Evolutionary conservation across 2,888 invertebrate species (phyloP).

Genomic region (Perizoma flavofasciatum): DNA sequence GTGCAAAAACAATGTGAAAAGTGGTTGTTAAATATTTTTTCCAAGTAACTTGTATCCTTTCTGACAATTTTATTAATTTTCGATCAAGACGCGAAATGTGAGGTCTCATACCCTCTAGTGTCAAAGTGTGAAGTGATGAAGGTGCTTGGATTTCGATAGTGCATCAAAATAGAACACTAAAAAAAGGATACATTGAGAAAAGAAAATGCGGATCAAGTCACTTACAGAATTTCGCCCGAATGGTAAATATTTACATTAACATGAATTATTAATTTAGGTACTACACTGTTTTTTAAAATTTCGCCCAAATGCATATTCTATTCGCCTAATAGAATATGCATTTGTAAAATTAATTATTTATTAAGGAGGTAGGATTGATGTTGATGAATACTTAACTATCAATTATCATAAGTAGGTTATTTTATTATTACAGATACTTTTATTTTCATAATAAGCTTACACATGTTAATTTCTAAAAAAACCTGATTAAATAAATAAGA

Average conservation of each 20-base stretch:
- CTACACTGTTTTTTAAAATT: too few species aligned
- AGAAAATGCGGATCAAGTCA: slow-evolving; percentile 82
- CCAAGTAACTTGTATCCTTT: slow-evolving; percentile 82
- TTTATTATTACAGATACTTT: too few species aligned
- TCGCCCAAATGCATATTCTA: too few species aligned
- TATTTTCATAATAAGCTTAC: too few species aligned
- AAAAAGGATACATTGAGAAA: slow-evolving; percentile 82
- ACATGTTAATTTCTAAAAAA: too few species aligned
- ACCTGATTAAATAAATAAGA: too few species aligned
- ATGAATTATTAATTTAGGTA: background rate
- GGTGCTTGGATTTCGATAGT: slow-evolving; percentile 66
- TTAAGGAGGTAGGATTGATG: too few species aligned
- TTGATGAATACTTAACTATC: too few species aligned
- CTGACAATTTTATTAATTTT: slow-evolving; percentile 58
- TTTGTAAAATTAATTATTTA: too few species aligned
- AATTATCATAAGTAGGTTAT: too few species aligned
- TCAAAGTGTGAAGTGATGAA: slow-evolving; percentile 77
- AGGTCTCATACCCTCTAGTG: slow-evolving; percentile 64
- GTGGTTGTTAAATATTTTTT: slow-evolving; percentile 82
- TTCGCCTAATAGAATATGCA: too few species aligned
- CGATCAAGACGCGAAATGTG: slow-evolving; percentile 75
- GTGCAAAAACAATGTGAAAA: slow-evolving; percentile 84
- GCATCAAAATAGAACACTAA: slow-evolving; percentile 70
- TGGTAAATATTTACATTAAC: slow-evolving; percentile 63
- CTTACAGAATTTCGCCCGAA: slow-evolving; percentile 79